Percentiles rank a stretch among this genome's conserved stretches.
These are phyloP conservation scores for Macquaria australasica DNA, from an alignment of 2,113 vertebrate genomes.

Conservation along the genomic window DNA sequence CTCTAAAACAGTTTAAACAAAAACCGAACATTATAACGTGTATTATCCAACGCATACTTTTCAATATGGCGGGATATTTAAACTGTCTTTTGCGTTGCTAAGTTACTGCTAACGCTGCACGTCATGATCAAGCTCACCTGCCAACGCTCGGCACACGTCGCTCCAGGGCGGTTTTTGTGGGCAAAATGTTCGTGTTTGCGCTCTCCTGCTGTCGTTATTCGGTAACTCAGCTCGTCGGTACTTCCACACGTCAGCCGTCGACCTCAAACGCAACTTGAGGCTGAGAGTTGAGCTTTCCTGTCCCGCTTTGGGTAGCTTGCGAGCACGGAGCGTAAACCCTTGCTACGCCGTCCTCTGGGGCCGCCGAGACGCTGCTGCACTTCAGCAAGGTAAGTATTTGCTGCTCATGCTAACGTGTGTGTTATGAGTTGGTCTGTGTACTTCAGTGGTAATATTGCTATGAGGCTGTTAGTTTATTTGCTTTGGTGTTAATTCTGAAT, in stretches of 20 bases:
- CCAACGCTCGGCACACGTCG: rapidly evolving
- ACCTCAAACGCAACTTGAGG: not conserved
- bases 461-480: not conserved
- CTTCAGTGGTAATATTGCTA: not conserved
- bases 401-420: not conserved
- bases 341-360: not conserved
- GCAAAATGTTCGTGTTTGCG: not conserved
- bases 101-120: not conserved
- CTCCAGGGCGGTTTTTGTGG: not conserved
- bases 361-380: not conserved
- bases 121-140: not conserved
- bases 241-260: not conserved
- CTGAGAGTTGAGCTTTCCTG: not conserved
- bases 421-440: not conserved
- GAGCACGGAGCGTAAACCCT: not conserved
- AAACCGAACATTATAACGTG: no score
- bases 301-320: not conserved
- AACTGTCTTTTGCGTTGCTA: not conserved
- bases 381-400: not conserved
- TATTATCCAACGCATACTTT: not conserved
- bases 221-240: not conserved
- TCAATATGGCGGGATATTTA: not conserved
- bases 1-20: no score
- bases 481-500: not conserved
- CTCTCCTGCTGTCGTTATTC: not conserved